These are phyloP conservation scores for Amphiduros pacificus DNA, from an alignment of 2,888 invertebrate species.

Conservation along the genomic window DNA sequence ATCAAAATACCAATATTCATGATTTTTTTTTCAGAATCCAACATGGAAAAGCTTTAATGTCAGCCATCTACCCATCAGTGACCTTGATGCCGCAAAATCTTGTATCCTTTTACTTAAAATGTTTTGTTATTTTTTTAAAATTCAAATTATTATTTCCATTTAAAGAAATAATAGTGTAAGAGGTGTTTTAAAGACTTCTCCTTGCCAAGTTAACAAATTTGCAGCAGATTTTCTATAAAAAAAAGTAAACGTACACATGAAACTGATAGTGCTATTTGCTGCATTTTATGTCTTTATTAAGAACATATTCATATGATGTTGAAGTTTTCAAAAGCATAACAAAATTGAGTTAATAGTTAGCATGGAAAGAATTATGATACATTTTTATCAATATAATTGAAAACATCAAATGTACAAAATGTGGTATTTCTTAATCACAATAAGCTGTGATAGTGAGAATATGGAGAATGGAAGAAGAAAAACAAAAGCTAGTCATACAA, in stretches of 20 bases:
- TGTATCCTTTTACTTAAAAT: constrained; percentile 2
- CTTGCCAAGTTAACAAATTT: no score
- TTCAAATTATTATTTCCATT: not conserved
- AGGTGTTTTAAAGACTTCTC: not conserved
- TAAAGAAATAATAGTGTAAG: not conserved
- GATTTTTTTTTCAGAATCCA: constrained; percentile 49
- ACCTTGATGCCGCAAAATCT: not conserved
- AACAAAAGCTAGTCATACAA: constrained; percentile 46
- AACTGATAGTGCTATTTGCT: no score
- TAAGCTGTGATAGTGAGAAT: constrained; percentile 18
- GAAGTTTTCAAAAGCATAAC: not conserved
- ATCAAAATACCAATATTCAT: not conserved
- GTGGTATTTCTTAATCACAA: not conserved
- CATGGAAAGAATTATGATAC: not conserved
- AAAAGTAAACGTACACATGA: no score
- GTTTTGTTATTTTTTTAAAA: not conserved
- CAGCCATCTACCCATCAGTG: constrained; percentile 26
- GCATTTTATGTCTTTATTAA: no score
- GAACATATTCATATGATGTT: not conserved
- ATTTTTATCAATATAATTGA: not conserved
- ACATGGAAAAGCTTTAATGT: constrained; percentile 60
- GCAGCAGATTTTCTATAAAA: no score
- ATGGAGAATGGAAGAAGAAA: constrained; percentile 7
- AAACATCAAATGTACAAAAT: not conserved
- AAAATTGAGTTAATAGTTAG: not conserved